Conservation (phyloP, 2,888 invertebrate species). For the Acronicta aceris region DNA sequence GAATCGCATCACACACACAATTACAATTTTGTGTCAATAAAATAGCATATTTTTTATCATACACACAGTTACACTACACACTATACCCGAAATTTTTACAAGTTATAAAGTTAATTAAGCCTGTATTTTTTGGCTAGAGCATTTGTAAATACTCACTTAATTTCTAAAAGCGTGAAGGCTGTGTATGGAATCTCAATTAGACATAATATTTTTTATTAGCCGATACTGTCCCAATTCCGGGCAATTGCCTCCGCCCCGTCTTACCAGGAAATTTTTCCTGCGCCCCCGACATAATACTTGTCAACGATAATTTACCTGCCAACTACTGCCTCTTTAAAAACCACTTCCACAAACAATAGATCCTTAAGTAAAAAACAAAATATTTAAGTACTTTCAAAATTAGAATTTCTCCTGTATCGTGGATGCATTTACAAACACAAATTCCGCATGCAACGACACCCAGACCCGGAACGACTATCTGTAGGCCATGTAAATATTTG, state of each 20-base stretch:
- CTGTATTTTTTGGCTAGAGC: not conserved
- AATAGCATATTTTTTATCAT: conserved; percentile 21
- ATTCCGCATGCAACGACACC: no score
- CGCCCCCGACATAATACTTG: not conserved
- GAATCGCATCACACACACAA: conserved; percentile 30
- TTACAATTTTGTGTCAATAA: conserved; percentile 10
- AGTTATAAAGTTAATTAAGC: not conserved
- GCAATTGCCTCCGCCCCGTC: no score
- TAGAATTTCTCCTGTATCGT: no score
- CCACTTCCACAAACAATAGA: no score
- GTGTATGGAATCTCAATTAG: not conserved
- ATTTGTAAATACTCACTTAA: not conserved
- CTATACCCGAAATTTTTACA: conserved; percentile 49
- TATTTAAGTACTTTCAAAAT: no score
- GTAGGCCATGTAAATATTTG: no score
- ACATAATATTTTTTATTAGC: not conserved
- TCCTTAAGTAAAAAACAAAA: no score
- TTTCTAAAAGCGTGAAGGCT: not conserved
- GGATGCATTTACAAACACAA: no score
- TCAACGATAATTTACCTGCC: not conserved
- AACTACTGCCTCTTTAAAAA: conserved; percentile 9
- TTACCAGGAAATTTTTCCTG: no score
- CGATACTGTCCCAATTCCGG: not conserved
- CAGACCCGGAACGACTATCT: no score
- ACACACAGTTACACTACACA: conserved; percentile 69